These are phyloP conservation scores for Hirundo rustica DNA, from an alignment of 2,797 vertebrate genomes.

Conservation along the genomic window DNA sequence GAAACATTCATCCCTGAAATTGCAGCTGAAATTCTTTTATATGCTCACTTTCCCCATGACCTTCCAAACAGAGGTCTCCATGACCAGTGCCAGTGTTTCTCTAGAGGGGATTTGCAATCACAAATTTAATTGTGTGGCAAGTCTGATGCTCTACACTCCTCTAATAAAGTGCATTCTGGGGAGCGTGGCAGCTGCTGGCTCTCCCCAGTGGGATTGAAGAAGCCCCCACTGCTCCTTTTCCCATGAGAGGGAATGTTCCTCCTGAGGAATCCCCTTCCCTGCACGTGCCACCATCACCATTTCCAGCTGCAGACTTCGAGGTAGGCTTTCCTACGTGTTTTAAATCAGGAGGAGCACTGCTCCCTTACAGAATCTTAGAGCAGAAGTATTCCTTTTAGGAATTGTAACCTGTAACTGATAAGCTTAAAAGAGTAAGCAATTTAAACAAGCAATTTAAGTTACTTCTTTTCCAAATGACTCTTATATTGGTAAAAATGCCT, in stretches of 20 bases:
- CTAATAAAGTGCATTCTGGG: not conserved
- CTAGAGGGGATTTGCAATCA: not conserved
- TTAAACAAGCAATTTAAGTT: not conserved
- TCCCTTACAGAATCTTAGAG: rapidly evolving
- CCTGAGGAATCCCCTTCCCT: rapidly evolving
- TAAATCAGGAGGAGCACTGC: not conserved
- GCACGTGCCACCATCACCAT: rapidly evolving
- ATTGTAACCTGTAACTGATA: not conserved
- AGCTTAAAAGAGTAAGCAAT: not conserved
- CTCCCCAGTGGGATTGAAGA: not conserved
- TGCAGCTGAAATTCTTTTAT: not conserved
- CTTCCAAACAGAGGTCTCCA: not conserved
- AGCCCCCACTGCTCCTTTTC: not conserved
- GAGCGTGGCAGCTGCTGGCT: not conserved
- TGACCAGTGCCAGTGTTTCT: rapidly evolving
- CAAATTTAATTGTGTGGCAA: not conserved
- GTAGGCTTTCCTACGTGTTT: not conserved
- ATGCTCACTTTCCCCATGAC: not conserved
- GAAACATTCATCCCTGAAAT: not conserved
- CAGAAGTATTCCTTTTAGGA: not conserved
- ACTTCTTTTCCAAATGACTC: not conserved
- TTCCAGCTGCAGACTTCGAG: not conserved
- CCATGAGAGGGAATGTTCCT: rapidly evolving
- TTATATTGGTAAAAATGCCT: not conserved
- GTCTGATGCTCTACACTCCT: not conserved